These are phyloP conservation scores for Leptobrachium leishanense DNA, from an alignment of 2,113 vertebrate species.

Conservation along the genomic window DNA sequence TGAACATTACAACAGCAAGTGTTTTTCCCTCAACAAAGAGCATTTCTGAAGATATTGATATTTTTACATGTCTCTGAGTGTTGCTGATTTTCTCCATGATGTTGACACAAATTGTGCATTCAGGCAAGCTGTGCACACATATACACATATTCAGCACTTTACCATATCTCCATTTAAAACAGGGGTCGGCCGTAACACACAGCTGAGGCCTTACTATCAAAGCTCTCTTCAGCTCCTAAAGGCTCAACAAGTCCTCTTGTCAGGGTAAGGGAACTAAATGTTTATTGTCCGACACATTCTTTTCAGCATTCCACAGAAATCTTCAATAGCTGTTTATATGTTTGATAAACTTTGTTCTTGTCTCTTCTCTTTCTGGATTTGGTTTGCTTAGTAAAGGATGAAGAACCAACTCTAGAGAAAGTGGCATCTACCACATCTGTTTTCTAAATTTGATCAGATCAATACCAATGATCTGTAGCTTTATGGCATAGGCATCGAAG, in stretches of 20 bases:
- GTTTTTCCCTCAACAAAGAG: not conserved
- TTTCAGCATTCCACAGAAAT: too few species aligned
- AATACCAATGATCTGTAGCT: constrained; percentile 37
- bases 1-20: too few species aligned
- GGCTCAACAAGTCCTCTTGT: too few species aligned
- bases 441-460: constrained; percentile 23
- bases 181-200: too few species aligned
- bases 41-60: not conserved
- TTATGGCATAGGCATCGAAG: constrained; percentile 7
- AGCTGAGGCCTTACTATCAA: too few species aligned
- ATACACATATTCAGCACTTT: not conserved
- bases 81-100: not conserved
- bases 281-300: too few species aligned
- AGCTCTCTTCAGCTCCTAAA: too few species aligned
- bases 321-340: too few species aligned
- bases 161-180: too few species aligned
- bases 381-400: not conserved
- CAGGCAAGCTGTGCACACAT: not conserved
- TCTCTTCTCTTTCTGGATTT: not conserved
- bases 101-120: not conserved
- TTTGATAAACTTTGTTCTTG: too few species aligned
- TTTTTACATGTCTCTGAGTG: not conserved
- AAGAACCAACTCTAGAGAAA: not conserved
- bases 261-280: too few species aligned
- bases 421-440: constrained; percentile 6